Percentiles rank a stretch among this genome's conserved stretches.
Evolutionary conservation across 2,888 invertebrate species (phyloP).

Genomic region (Pomacea canaliculata): DNA sequence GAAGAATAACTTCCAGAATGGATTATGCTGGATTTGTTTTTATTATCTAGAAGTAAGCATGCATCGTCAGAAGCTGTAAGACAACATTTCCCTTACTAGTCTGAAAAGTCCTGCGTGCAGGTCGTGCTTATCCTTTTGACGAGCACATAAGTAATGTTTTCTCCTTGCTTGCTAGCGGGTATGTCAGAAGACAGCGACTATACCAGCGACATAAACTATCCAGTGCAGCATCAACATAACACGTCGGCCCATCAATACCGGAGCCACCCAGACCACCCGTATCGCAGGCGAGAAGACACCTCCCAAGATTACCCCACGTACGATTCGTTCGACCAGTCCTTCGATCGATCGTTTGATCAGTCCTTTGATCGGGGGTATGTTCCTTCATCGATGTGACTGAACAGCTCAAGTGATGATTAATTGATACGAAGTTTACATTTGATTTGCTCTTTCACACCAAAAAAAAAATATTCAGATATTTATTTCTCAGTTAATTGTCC

Average conservation of each 20-base stretch:
- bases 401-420: too few relatives aligned
- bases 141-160: background rate
- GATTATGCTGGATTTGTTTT: too few relatives aligned
- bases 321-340: slow-evolving; percentile 44
- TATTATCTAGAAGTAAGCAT: too few relatives aligned
- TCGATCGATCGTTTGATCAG: slow-evolving; percentile 36
- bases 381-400: background rate
- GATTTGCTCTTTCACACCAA: too few relatives aligned
- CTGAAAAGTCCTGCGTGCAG: too few relatives aligned
- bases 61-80: too few relatives aligned
- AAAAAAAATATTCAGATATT: too few relatives aligned
- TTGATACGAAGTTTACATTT: too few relatives aligned
- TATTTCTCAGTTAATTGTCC: too few relatives aligned
- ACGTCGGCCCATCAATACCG: slow-evolving; percentile 86
- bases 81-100: too few relatives aligned
- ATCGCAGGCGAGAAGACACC: slow-evolving; percentile 74
- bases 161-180: slow-evolving; percentile 68
- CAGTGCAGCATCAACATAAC: slow-evolving; percentile 81
- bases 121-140: too few relatives aligned
- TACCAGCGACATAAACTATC: slow-evolving; percentile 95
- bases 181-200: slow-evolving; percentile 98
- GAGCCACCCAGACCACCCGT: slow-evolving; percentile 55
- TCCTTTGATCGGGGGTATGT: slow-evolving; percentile 27
- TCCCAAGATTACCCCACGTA: slow-evolving; percentile 34
- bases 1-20: too few relatives aligned